Evolutionary conservation across 2,113 vertebrate genomes (phyloP).

Genomic region (Peromyscus californicus): DNA sequence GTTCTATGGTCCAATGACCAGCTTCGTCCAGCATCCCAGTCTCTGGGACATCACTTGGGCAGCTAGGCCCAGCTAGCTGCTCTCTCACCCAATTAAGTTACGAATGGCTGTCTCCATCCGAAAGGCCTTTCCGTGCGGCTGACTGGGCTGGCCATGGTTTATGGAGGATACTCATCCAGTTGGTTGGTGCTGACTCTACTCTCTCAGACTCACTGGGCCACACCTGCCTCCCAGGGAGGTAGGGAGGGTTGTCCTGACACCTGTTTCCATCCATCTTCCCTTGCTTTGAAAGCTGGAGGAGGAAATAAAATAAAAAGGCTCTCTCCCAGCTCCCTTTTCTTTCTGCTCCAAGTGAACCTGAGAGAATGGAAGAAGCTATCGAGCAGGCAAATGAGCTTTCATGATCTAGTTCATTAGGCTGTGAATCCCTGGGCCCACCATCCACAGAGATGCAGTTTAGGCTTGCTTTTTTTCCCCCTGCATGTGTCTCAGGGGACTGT

Average conservation of each 20-base stretch:
- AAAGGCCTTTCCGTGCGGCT: not conserved
- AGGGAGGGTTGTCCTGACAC: not conserved
- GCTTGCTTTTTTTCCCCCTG: slow-evolving; percentile 2
- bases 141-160: not conserved
- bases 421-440: slow-evolving; percentile 55
- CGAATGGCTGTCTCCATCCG: not conserved
- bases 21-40: not conserved
- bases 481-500: slow-evolving; percentile 25
- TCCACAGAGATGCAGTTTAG: not conserved
- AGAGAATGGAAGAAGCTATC: slow-evolving; percentile 56
- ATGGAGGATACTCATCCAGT: not conserved
- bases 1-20: not conserved
- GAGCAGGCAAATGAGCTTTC: slow-evolving; percentile 75
- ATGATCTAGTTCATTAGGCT: slow-evolving; percentile 78
- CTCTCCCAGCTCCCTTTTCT: slow-evolving; percentile 52
- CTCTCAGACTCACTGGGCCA: not conserved
- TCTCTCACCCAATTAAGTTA: slow-evolving; percentile 58
- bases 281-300: not conserved
- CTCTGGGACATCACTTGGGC: not conserved
- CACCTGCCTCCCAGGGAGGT: not conserved
- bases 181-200: not conserved
- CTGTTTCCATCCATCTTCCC: slow-evolving; percentile 52
- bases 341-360: slow-evolving; percentile 65
- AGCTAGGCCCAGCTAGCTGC: not conserved
- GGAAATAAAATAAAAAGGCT: slow-evolving; percentile 13